Evolutionary conservation across 2,797 vertebrate species (phyloP).

Genomic region (Neomorphus geoffroyi): DNA sequence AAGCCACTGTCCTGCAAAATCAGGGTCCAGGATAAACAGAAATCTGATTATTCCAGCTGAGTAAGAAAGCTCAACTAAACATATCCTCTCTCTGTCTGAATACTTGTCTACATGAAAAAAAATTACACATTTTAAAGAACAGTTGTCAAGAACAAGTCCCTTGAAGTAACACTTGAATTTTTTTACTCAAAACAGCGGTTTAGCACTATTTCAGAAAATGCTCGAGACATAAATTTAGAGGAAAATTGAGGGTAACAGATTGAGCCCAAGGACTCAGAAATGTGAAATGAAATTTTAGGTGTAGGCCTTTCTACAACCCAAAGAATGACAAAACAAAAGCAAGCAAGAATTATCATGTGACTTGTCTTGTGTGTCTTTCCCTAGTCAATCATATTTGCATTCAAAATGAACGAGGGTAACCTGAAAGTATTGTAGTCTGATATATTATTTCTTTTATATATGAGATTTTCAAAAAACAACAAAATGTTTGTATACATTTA

Average conservation of each 20-base stretch:
- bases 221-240: neutral
- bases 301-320: neutral
- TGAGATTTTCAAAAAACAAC: neutral
- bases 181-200: neutral
- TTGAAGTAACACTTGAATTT: neutral
- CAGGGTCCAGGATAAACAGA: constrained; percentile 58
- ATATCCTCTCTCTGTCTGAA: neutral
- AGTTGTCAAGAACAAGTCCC: neutral
- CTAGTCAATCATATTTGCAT: neutral
- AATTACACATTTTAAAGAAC: neutral
- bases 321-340: neutral
- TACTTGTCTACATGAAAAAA: neutral
- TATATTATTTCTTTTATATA: neutral
- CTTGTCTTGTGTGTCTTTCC: neutral
- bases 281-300: neutral
- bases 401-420: neutral
- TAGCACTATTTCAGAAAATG: neutral
- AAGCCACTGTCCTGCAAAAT: constrained; percentile 65
- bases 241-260: neutral
- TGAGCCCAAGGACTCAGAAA: neutral
- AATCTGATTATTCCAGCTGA: constrained; percentile 66
- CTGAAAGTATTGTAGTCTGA: neutral
- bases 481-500: neutral
- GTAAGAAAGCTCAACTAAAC: constrained; percentile 46
- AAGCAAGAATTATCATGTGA: neutral